Evolutionary conservation across 2,888 invertebrate species (phyloP).

Genomic region (Andrena minutula): DNA sequence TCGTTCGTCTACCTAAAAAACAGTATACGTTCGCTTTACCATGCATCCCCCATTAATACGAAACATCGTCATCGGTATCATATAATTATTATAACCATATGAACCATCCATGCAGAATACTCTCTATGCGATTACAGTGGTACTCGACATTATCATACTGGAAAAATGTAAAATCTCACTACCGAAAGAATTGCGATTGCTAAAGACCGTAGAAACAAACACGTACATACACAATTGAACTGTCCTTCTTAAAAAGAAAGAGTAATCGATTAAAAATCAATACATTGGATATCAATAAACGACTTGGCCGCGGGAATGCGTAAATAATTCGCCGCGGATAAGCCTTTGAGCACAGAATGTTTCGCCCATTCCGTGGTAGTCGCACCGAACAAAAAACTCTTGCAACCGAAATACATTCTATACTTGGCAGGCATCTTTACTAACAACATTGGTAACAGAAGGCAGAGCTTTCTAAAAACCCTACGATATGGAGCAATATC

Average conservation of each 20-base stretch:
- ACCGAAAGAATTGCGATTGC: constrained; percentile 14
- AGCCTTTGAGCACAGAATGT: constrained; percentile 44
- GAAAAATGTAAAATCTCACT: constrained; percentile 30
- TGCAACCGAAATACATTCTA: constrained; percentile 49
- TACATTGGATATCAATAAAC: constrained; percentile 32
- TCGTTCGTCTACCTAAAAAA: constrained; percentile 59
- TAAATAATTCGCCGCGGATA: constrained; percentile 17
- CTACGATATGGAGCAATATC: constrained; percentile 76
- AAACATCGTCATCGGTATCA: constrained; percentile 36
- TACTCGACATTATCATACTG: constrained; percentile 41
- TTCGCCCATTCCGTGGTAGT: constrained; percentile 5
- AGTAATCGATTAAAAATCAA: constrained; percentile 34
- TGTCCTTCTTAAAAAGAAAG: constrained; percentile 28
- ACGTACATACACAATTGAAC: constrained; percentile 39
- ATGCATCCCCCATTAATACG: constrained; percentile 51
- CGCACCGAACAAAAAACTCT: constrained; percentile 20
- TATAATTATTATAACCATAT: constrained; percentile 43
- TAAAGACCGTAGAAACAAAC: constrained; percentile 40
- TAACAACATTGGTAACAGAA: constrained; percentile 73
- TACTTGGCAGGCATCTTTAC: constrained; percentile 55
- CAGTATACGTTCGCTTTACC: constrained; percentile 53
- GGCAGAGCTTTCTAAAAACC: constrained; percentile 64
- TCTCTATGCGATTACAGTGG: constrained; percentile 28
- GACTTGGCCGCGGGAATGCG: constrained; percentile 23
- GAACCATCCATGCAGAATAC: constrained; percentile 47